Evolutionary conservation across 23 tunicate genomes (phyloP).

Genomic region (Halocynthia aurantium): DNA sequence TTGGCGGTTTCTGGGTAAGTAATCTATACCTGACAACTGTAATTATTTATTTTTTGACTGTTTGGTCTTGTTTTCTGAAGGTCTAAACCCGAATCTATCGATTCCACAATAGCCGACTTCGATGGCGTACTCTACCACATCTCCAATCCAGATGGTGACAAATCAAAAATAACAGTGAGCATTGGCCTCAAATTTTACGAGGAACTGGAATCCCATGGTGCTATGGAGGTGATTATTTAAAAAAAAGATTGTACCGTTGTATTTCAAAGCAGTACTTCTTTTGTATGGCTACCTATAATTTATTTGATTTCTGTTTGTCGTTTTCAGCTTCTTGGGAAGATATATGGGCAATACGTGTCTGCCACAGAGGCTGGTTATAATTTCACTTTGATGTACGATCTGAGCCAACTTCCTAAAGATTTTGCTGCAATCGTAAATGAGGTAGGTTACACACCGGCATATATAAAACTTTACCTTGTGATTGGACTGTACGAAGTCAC

Average conservation of each 20-base stretch:
- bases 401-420: slow-evolving; percentile 69
- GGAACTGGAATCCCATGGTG: slow-evolving; percentile 81
- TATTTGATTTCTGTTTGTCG: too few species aligned
- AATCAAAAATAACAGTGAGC: slow-evolving; percentile 55
- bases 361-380: slow-evolving; percentile 68
- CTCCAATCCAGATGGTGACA: slow-evolving; percentile 85
- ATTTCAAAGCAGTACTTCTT: not conserved
- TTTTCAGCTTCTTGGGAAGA: slow-evolving; percentile 35
- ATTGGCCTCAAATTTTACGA: slow-evolving; percentile 78
- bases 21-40: not conserved
- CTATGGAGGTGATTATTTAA: slow-evolving; percentile 29
- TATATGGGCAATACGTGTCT: slow-evolving; percentile 49
- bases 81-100: slow-evolving; percentile 80
- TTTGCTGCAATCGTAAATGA: slow-evolving; percentile 8
- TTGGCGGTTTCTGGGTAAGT: slow-evolving; percentile 58
- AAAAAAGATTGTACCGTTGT: not conserved
- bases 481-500: too few species aligned
- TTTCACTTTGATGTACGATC: slow-evolving; percentile 63
- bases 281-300: not conserved
- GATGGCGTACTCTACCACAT: slow-evolving; percentile 94
- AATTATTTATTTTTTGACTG: not conserved
- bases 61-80: not conserved
- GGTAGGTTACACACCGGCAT: not conserved
- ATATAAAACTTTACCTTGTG: too few species aligned
- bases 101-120: slow-evolving; percentile 82